Base-by-base conservation (phyloP, 2,888 invertebrate species). In the Pemphredon lugubris region DNA sequence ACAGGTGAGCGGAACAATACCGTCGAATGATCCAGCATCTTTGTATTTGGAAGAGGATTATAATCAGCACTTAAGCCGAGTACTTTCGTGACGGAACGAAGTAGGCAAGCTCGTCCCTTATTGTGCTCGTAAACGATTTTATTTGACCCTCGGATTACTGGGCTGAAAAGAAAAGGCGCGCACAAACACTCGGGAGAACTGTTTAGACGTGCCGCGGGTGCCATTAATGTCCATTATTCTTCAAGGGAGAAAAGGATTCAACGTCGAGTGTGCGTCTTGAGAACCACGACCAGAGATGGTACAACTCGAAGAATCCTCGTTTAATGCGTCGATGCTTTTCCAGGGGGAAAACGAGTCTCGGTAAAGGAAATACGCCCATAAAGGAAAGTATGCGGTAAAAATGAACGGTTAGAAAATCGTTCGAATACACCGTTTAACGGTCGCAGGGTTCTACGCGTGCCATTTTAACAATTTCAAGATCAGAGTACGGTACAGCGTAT, bases 31-130 rank as follows among this genome's bases (percentile, higher is more conserved):
- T 84, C 83, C 79, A 75, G 80, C 84, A 84, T 74, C 82, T 84
- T 84, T 79, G 77, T 74, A 78, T 72, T 60, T 71, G 70, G 73
- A 23, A 44, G 66, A 48, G 84, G 84, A 84, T 86, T 81, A 81
- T 84, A 83, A 86, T 86, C 84, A 85, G 84, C 83, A 83, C 86
- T 85, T 75, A 76, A 84, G 82, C 75, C 70, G 73, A 81, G 81
- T 76, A 70, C 79, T 77, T 81, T 73, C 65, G 57, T 69, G 73
- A 74, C 60, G 68, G 77, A 75, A 73, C 61, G 70, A 75, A 72
- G 70, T 58, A 65, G 71, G 60, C 66, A 58, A 57, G 73, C 68
- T 47, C 74, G 71, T 72, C 60, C 64, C 66, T 79, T 73, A 76
- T 79, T 77, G 80, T 81, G 68, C 78, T 79, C 79, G 66, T 82